A percentile compares a stretch with the other conserved stretches of the same genome.
These are phyloP conservation scores for Panulirus ornatus DNA, from an alignment of 1,140 invertebrate genomes.

Conservation along the genomic window DNA sequence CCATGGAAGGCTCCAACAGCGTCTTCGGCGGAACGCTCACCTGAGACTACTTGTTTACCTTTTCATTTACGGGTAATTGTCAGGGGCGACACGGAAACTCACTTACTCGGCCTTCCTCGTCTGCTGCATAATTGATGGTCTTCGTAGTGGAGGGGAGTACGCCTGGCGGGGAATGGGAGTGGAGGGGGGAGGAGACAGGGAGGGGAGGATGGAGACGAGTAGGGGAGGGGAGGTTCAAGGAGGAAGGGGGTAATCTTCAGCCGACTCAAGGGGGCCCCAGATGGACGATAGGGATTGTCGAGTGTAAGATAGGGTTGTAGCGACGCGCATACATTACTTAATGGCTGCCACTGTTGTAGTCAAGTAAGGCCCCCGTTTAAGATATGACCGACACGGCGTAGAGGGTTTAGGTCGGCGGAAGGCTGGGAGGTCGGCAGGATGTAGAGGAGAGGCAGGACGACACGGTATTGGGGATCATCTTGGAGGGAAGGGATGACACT, in stretches of 20 bases:
- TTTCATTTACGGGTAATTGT: conserved; percentile 71
- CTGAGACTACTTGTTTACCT: conserved; percentile 64
- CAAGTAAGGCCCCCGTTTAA: not conserved
- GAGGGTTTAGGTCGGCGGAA: not conserved
- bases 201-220: not conserved
- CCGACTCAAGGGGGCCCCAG: not conserved
- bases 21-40: conserved; percentile 31
- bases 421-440: not conserved
- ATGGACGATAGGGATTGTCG: conserved; percentile 19
- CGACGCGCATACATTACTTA: conserved; percentile 9
- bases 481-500: not conserved
- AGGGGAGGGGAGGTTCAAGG: not conserved
- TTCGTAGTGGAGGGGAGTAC: not conserved
- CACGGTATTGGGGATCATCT: not conserved
- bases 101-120: conserved; percentile 54
- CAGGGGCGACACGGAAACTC: conserved; percentile 69
- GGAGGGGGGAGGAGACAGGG: not conserved
- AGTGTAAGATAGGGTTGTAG: conserved; percentile 24
- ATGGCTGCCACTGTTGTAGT: not conserved
- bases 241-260: not conserved
- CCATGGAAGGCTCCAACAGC: not conserved
- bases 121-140: conserved; percentile 65
- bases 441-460: not conserved
- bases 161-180: not conserved
- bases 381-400: not conserved